Evolutionary conservation across 2,113 vertebrate genomes (phyloP).

Genomic region (Grammomys surdaster): DNA sequence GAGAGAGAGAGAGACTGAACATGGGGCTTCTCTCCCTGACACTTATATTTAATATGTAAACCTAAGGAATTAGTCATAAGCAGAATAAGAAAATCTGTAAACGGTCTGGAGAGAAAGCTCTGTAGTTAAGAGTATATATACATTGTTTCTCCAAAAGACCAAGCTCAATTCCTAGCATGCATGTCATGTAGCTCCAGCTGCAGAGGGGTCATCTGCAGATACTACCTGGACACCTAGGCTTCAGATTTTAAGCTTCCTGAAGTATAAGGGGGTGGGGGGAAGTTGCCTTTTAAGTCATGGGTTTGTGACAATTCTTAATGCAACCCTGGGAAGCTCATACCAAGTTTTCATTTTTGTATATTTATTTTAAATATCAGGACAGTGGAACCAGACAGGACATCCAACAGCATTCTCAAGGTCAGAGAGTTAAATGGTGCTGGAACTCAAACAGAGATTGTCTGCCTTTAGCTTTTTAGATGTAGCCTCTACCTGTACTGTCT

Average conservation of each 20-base stretch:
- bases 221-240: background rate
- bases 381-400: background rate
- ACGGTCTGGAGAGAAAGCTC: background rate
- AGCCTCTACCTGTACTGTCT: background rate
- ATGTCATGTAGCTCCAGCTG: background rate
- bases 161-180: background rate
- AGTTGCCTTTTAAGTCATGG: background rate
- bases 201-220: background rate
- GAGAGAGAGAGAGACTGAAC: background rate
- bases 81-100: background rate
- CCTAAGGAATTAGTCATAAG: background rate
- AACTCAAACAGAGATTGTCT: constrained; percentile 1
- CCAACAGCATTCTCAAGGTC: background rate
- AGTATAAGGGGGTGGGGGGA: background rate
- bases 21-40: background rate
- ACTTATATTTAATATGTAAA: background rate
- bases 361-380: background rate
- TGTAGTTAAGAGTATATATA: background rate
- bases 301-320: background rate
- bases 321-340: background rate
- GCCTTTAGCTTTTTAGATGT: constrained; percentile 3
- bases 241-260: background rate
- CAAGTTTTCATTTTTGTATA: background rate
- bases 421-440: background rate
- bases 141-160: too few species aligned